These are phyloP conservation scores for Lordiphosa stackelbergi DNA, from an alignment of 1,140 invertebrate species.

Conservation along the genomic window DNA sequence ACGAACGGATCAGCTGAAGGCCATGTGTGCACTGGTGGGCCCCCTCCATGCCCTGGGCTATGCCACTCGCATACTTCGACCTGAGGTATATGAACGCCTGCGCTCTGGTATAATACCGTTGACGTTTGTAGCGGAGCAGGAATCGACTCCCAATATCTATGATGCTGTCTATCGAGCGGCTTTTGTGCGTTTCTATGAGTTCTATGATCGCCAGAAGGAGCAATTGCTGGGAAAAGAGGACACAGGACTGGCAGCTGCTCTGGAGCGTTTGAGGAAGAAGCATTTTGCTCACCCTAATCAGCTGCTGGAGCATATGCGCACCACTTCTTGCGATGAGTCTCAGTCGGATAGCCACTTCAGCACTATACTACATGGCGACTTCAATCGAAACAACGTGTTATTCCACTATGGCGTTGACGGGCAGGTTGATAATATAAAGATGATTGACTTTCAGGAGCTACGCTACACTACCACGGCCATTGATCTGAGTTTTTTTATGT, in stretches of 20 bases:
- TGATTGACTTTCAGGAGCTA: constrained; percentile 75
- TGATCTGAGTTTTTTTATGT: constrained; percentile 68
- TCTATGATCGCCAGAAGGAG: constrained; percentile 36
- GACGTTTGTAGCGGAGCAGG: constrained; percentile 36
- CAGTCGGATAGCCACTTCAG: constrained; percentile 52
- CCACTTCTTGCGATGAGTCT: constrained; percentile 10
- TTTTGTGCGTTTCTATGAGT: constrained; percentile 66
- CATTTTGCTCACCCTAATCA: constrained; percentile 43
- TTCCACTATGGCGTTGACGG: constrained; percentile 46
- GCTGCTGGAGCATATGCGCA: constrained; percentile 57
- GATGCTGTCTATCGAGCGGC: constrained; percentile 48
- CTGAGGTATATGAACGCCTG: constrained; percentile 42
- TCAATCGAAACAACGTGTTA: constrained; percentile 73
- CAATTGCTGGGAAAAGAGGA: constrained; percentile 8
- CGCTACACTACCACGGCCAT: constrained; percentile 60
- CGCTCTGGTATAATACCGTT: constrained; percentile 33
- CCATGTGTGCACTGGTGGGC: constrained; percentile 52
- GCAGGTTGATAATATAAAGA: constrained; percentile 44
- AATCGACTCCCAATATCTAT: constrained; percentile 22
- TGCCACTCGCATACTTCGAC: constrained; percentile 52
- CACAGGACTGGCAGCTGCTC: constrained; percentile 17
- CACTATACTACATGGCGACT: constrained; percentile 73
- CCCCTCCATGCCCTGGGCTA: constrained; percentile 66
- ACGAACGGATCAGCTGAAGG: constrained; percentile 52
- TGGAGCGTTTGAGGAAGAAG: constrained; percentile 43